phyloP scores from a whole-genome alignment of 2,797 vertebrate species.

The Mus spretus region DNA sequence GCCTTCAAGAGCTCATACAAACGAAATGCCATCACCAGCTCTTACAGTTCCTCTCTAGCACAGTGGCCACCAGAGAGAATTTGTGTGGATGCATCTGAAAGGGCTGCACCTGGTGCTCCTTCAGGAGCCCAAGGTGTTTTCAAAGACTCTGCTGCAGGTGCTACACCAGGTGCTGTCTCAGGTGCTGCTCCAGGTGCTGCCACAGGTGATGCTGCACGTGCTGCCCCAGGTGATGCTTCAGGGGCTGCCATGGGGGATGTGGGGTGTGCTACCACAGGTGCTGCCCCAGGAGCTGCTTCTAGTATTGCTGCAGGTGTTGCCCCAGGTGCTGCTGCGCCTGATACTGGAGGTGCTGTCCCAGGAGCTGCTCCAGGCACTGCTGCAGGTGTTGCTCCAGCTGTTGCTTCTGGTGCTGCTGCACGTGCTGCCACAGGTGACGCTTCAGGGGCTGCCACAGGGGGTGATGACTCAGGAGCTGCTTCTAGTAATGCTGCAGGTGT shows the following conservation, averaged over 20 bases:
- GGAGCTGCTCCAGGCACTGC: not conserved
- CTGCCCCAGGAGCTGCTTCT: not conserved
- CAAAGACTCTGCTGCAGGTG: too few relatives aligned
- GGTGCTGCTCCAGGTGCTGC: not conserved
- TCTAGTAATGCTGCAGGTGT: too few relatives aligned
- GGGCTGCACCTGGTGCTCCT: too few relatives aligned
- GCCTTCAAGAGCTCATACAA: not conserved
- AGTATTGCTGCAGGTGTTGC: not conserved
- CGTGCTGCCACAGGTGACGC: rapidly evolving
- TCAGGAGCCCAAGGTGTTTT: not conserved
- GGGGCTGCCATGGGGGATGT: not conserved
- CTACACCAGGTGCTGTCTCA: rapidly evolving
- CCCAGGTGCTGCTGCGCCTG: not conserved
- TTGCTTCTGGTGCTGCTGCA: not conserved
- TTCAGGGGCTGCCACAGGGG: too few relatives aligned
- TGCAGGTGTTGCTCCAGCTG: too few relatives aligned
- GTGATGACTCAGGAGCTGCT: not conserved
- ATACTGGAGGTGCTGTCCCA: not conserved
- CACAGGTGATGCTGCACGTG: rapidly evolving
- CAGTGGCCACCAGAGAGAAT: not conserved
- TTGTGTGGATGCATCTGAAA: rapidly evolving
- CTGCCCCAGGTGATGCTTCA: not conserved
- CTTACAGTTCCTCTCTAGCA: constrained; percentile 55
- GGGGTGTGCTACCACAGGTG: not conserved
- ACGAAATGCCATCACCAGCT: constrained; percentile 69